Base-by-base conservation (phyloP, 2,113 vertebrate species). In the Scalopus aquaticus region DNA sequence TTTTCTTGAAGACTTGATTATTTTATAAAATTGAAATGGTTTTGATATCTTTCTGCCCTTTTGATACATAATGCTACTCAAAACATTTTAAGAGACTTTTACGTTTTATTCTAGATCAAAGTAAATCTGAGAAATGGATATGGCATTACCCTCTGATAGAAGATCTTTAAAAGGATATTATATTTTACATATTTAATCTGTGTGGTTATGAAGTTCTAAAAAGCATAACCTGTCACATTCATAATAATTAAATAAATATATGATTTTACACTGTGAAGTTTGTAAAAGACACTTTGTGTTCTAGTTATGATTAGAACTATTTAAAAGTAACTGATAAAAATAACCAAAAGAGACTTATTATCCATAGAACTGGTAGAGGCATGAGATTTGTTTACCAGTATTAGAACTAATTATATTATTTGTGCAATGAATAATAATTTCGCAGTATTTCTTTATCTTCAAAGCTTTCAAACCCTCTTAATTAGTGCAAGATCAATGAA, bases 321-420 rank as follows among this genome's bases (percentile, higher is more conserved):
- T 78, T 95, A 62, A 79, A 94, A 88, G 46, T 64, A 88, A 91
- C 76, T 56, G 84, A 76, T 79, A 88, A 94, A 79, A 81, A 95
- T 82, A 76, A 87, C 49, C 2, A 93, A 67, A n/a, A 95, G 26
- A 86, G 86, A 44, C 94, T 94, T 97, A 73, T 95, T 93, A 78
- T 64, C 16, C 93, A 30, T 39, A 93, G 93, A 81, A 89, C 79
- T 85, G 60, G 35, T 96, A 56, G 56, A 84, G 76, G 97, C 79
- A 91, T 97, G 96, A 97, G 62, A 95, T 97, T 76, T 97, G 62
- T 95, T 98, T 96, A 88, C 89, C 94, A 96, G 74, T 70, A 79
- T 97, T 97, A 84, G 96, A 97, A 83, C 77, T 93, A 93, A 95
- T 97, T 96, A 82, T 54, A 39, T 82, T 26, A 69, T 93, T 95